These are phyloP conservation scores for Cheiracanthium punctorium DNA, from an alignment of 2,888 invertebrate species.

Conservation along the genomic window DNA sequence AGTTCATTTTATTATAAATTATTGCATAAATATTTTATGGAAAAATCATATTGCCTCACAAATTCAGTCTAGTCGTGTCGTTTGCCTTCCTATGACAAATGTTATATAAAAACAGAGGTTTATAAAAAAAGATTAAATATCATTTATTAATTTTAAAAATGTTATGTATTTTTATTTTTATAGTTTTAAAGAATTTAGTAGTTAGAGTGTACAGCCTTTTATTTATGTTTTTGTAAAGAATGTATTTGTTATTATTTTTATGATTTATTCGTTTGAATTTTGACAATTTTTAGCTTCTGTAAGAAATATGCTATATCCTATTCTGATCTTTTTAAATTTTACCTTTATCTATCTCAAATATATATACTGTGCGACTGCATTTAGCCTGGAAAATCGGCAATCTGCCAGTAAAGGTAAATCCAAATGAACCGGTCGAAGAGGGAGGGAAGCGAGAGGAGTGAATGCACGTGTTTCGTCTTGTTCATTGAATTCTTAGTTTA, in stretches of 20 bases:
- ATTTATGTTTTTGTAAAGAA: slow-evolving; percentile 50
- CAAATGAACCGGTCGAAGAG: no score
- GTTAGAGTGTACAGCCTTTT: slow-evolving; percentile 26
- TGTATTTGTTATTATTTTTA: slow-evolving; percentile 18
- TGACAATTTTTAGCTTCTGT: no score
- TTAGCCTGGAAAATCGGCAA: no score
- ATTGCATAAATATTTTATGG: not conserved
- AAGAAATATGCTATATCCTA: no score
- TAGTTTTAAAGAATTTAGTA: slow-evolving; percentile 20
- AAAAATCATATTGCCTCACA: slow-evolving; percentile 10
- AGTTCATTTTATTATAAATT: not conserved
- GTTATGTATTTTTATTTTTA: slow-evolving; percentile 50
- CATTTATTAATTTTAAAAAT: slow-evolving; percentile 45
- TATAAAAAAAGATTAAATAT: slow-evolving; percentile 34
- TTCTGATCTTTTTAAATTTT: no score
- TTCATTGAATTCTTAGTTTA: no score
- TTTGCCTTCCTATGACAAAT: slow-evolving; percentile 43
- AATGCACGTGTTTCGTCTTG: no score
- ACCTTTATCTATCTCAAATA: no score
- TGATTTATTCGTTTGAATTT: slow-evolving; percentile 8
- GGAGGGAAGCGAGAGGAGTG: no score
- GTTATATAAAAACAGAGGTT: slow-evolving; percentile 30
- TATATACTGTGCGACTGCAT: no score
- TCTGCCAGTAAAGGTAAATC: no score
- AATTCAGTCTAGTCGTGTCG: slow-evolving; percentile 52